Conservation (phyloP, 2,113 vertebrate species). For the Brachyistius frenatus region DNA sequence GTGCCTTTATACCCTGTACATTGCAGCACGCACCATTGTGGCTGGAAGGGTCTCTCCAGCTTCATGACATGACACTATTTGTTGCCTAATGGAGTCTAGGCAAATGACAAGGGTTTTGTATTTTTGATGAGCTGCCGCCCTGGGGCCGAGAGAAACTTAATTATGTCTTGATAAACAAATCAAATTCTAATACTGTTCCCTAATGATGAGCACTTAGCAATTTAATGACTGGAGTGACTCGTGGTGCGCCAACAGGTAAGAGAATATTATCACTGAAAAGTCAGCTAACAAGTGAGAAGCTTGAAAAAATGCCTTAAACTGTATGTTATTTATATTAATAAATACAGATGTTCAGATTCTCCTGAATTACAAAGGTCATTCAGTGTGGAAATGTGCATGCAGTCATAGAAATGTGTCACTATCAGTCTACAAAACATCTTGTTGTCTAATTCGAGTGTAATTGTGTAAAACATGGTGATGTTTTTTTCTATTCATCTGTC, state of each 20-base stretch:
- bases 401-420: background rate
- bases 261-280: background rate
- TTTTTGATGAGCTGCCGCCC: conserved; percentile 24
- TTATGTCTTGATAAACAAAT: conserved; percentile 47
- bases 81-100: conserved; percentile 24
- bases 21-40: background rate
- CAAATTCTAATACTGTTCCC: conserved; percentile 20
- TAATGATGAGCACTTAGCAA: conserved; percentile 16
- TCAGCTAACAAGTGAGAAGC: too few species aligned
- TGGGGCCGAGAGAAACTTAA: conserved; percentile 13
- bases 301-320: too few species aligned
- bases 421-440: background rate
- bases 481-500: too few species aligned
- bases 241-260: background rate
- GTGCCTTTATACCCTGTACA: background rate
- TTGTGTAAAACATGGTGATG: too few species aligned
- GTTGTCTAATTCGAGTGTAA: too few species aligned
- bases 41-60: background rate
- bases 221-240: background rate
- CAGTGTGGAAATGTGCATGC: background rate
- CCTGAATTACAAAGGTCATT: too few species aligned
- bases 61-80: background rate
- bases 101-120: conserved; percentile 13
- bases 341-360: too few species aligned
- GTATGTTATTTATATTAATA: too few species aligned